These are phyloP conservation scores for Anastrepha obliqua DNA, from an alignment of 1,140 invertebrate species.

Conservation along the genomic window DNA sequence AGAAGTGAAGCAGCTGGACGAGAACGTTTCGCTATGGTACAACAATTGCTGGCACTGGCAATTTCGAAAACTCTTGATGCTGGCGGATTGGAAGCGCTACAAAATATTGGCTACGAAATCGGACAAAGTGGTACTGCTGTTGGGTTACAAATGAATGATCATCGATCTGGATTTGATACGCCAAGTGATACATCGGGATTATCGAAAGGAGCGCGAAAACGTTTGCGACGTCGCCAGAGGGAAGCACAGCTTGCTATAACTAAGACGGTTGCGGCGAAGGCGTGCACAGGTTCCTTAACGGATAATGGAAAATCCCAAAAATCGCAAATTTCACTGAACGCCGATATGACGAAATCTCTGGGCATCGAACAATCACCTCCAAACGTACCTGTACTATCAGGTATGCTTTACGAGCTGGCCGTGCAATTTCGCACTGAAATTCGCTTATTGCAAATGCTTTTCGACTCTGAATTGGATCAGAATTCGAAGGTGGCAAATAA, in stretches of 20 bases:
- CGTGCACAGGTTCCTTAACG: neutral
- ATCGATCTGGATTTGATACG: too few relatives aligned
- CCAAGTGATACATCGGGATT: neutral
- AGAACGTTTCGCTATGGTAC: neutral
- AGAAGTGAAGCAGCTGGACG: too few relatives aligned
- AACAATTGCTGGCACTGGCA: neutral
- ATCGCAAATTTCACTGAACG: too few relatives aligned
- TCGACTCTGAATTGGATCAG: neutral
- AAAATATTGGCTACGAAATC: too few relatives aligned
- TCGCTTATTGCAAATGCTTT: slow-evolving; percentile 49
- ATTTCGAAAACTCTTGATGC: neutral
- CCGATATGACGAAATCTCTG: too few relatives aligned
- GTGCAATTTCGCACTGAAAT: slow-evolving; percentile 30
- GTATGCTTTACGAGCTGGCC: neutral
- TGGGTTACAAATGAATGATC: too few relatives aligned
- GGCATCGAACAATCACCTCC: neutral
- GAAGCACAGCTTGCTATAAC: neutral
- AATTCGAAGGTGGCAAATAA: neutral
- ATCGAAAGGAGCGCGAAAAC: neutral
- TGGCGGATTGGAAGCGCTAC: too few relatives aligned
- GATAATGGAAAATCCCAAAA: too few relatives aligned
- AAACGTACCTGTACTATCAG: neutral
- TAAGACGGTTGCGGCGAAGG: neutral
- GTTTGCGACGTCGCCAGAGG: neutral
- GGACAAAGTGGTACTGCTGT: too few relatives aligned